Conservation (phyloP, 2,797 vertebrate species). For the Anguilla pacifica region DNA sequence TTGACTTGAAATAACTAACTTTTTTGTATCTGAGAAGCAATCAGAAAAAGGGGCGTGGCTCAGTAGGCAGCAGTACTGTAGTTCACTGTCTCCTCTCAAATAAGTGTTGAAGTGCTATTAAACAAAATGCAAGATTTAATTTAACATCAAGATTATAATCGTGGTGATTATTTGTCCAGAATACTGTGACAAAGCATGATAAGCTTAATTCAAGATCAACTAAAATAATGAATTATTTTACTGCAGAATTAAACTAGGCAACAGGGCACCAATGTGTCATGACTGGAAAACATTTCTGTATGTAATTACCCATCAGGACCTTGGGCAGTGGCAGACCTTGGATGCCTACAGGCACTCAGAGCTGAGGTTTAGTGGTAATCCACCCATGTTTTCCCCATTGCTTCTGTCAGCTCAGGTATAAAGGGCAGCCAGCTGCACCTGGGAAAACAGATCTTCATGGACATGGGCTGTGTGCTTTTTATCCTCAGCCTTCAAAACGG, state of each 20-base stretch:
- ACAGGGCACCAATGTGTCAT: not conserved
- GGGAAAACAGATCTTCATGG: not conserved
- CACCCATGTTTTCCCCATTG: not conserved
- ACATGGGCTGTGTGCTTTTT: not conserved
- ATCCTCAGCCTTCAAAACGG: not conserved
- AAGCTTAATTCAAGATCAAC: not conserved
- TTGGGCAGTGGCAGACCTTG: not conserved
- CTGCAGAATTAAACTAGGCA: not conserved
- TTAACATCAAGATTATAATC: not conserved
- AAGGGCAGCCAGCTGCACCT: not conserved
- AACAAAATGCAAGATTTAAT: not conserved
- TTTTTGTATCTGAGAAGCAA: not conserved
- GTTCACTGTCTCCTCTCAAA: too few species aligned
- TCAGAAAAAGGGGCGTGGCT: too few species aligned
- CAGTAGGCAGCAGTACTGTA: too few species aligned
- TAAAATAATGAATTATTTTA: not conserved
- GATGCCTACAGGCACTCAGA: not conserved
- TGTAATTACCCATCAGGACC: not conserved
- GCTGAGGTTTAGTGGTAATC: not conserved
- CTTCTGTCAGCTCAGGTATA: not conserved
- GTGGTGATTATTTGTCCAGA: not conserved
- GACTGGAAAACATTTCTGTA: not conserved
- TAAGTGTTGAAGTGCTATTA: not conserved
- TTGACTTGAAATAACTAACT: not conserved
- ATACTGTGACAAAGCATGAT: not conserved